Percentiles rank a stretch among this genome's conserved stretches.
Evolutionary conservation across 2,888 invertebrate species (phyloP).

Genomic region (Apotomis betuletana): DNA sequence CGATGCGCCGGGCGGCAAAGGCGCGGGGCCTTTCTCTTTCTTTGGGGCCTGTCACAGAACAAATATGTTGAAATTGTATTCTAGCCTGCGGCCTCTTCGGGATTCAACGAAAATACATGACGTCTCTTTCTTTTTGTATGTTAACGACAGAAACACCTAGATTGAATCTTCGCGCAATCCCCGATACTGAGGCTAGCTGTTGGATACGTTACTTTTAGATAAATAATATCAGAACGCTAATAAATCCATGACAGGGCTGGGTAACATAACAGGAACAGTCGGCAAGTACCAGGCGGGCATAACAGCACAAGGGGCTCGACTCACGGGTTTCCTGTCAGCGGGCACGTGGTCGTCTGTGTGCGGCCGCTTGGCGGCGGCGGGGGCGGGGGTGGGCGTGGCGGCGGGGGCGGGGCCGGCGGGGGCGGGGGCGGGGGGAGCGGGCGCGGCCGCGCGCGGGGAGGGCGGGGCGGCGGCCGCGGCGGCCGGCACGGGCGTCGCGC

Average conservation of each 20-base stretch:
- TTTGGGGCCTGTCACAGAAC: conserved; percentile 84
- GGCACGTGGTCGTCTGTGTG: conserved; percentile 80
- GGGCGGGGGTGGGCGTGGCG: conserved; percentile 45
- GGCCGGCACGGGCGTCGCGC: conserved; percentile 47
- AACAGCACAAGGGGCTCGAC: conserved; percentile 42
- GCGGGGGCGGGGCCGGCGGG: conserved; percentile 45
- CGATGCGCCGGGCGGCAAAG: conserved; percentile 83
- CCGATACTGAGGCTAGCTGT: no score
- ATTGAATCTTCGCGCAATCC: no score
- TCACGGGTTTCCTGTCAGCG: conserved; percentile 91
- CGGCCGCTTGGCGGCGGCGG: conserved; percentile 67
- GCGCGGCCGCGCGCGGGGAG: conserved; percentile 44
- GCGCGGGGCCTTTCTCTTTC: conserved; percentile 93
- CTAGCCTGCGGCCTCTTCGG: no score
- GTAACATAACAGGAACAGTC: no score
- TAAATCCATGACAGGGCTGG: no score
- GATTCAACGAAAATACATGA: no score
- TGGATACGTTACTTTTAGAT: no score
- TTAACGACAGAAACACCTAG: no score
- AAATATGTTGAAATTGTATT: background rate
- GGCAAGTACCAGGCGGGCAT: background rate
- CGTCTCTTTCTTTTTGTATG: no score
- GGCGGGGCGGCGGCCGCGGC: conserved; percentile 37
- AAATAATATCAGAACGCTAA: no score
- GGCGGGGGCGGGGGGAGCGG: conserved; percentile 41